A percentile compares a stretch with the other conserved stretches of the same genome.
Conservation (phyloP, 2,113 vertebrate genomes). For the Capreolus pygargus region DNA sequence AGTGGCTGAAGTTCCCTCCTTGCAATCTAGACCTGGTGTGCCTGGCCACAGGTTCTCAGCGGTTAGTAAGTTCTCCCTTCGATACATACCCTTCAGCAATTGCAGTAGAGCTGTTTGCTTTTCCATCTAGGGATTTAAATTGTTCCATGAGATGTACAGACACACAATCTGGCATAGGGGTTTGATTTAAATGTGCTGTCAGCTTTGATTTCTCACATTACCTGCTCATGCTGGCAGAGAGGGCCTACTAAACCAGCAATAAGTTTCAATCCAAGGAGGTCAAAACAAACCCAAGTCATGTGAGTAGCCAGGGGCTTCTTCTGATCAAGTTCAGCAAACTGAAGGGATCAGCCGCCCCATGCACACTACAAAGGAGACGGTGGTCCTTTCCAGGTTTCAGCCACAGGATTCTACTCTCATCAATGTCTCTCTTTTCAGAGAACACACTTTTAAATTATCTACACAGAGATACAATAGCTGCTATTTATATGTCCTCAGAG, state of each 20-base stretch:
- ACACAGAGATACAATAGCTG: not conserved
- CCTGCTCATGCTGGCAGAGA: slow-evolving; percentile 72
- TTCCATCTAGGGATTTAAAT: slow-evolving; percentile 65
- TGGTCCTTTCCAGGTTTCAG: not conserved
- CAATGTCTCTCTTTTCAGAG: slow-evolving; percentile 16
- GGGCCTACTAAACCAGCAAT: slow-evolving; percentile 76
- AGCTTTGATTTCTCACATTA: slow-evolving; percentile 81
- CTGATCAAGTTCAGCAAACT: not conserved
- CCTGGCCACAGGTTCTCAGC: not conserved
- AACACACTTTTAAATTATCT: slow-evolving; percentile 35
- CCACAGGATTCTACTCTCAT: not conserved
- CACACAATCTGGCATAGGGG: slow-evolving; percentile 71
- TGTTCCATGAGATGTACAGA: slow-evolving; percentile 60
- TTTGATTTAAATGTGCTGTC: slow-evolving; percentile 78
- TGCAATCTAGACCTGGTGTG: not conserved
- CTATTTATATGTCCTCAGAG: slow-evolving; percentile 23
- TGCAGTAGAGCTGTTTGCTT: not conserved
- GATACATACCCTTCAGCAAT: not conserved
- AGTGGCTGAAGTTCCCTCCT: not conserved
- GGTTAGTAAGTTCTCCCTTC: not conserved
- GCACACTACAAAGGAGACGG: not conserved
- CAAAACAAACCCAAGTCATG: slow-evolving; percentile 40
- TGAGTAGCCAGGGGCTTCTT: not conserved
- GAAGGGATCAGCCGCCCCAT: not conserved
- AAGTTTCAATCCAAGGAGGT: slow-evolving; percentile 73